Evolutionary conservation across 1,140 invertebrate genomes (phyloP), one percentile per base, ranked within the genome.

Genomic region (Drosophila pallidifrons): DNA sequence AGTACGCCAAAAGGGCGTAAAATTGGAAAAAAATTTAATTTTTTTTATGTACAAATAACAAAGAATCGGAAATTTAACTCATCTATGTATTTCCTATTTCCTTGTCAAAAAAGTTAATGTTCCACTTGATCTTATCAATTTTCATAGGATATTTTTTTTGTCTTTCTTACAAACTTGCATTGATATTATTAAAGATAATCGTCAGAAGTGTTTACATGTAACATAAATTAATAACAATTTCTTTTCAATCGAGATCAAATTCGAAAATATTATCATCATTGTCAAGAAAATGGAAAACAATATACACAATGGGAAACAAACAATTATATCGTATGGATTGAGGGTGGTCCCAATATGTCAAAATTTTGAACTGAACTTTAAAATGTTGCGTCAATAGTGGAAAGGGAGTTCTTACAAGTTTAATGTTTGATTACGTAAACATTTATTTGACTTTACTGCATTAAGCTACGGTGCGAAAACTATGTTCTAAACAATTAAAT

Each of bases 381-480:
- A 45, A 16, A 13, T 58, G 30, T 68, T 43, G 51, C 38, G 55
- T 73, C 46, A 59, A 52, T 28, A 41, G 20, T 13, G 46, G 13
- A 49, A 46, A 49, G 32, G 16, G 47, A 74, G 16, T 16, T 49
- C 64, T 52, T 35, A 54, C 16, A 46, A 38, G 8, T 20, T 35
- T 13, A 32, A 41, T 46, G 41, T 20, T 68, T 46, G 61, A 41
- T 57, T 70, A 63, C 64, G 52, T 60, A 72, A 30, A 73, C 59
- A 85, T 83, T 85, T 85, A 85, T 85, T 85, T 49, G 68, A 71
- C 49, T 74, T 52, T 13, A 69, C 52, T 74, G 25, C 60, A 46
- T 55, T 60, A 61, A 41, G 15, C 68, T 60, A 60, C 32, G 3
- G 11, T 64, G 51, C 52, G 30, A 64, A 25, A 63, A 20, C 45